Evolutionary conservation across 2,888 invertebrate species (phyloP), one percentile per base, ranked within the genome.

Genomic region (Catotricha subobsoleta): DNA sequence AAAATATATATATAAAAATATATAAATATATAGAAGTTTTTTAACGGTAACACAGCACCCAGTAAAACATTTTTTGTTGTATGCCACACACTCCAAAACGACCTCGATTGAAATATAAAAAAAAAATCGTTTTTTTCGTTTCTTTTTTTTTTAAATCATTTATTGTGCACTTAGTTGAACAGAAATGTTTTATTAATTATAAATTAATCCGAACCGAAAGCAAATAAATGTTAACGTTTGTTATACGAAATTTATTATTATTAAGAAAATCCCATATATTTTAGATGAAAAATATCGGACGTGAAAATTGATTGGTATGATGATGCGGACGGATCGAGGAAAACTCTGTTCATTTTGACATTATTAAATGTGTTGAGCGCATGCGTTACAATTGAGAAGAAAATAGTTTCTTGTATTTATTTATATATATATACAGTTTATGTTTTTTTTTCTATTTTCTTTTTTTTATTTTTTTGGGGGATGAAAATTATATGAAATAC

Each of bases 291-390:
- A n/a, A n/a, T n/a, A n/a, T n/a, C n/a, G 21, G 8, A 16, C 27
- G 29, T n/a, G 29, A 29, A 40, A 39, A 39, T 29, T 39, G 36
- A 40, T 36, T 43, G 28, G 43, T 43, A 38, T 43, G 38, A 39
- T 42, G 39, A 43, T 36, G 40, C 39, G 43, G 43, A 43, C 43
- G 43, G 43, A 43, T 23, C 36, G 36, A 36, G 23, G 20, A 34
- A 23, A 42, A 37, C 33, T 39, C 35, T 29, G 31, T 35, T 41
- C 41, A 41, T 29, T 41, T 41, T 41, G 36, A 41, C 41, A 38
- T 40, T 40, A 37, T 15, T 25, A 12, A n/a, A n/a, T n/a, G n/a
- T n/a, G 29, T 8, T 18, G 25, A 20, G 43, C 43, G 43, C 43
- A 37, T 36, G 40, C 35, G 40, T 43, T 30, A 15, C 20, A 13